Base-by-base conservation (phyloP, 1,140 invertebrate genomes). In the Ceratitis capitata region DNA sequence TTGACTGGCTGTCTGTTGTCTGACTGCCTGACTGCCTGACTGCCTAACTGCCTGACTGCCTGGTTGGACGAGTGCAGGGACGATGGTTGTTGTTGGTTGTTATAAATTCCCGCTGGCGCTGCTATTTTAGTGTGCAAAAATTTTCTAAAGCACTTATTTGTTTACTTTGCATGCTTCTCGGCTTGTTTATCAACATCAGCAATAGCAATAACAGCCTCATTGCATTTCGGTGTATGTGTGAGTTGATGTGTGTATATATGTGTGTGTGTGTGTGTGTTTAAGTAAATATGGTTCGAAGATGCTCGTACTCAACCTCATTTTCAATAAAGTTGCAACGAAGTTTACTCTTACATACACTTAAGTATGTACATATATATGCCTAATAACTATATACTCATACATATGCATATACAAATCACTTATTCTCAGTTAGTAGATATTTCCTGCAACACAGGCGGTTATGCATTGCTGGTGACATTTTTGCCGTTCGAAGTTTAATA, bases 181-280 rank as follows among this genome's bases (percentile, higher is more conserved):
- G 47, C 42, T 83, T 83, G 82, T 83, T 83, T 83, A 56, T 83
- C 82, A 83, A 53, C 82, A 51, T 19, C 69, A 78, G 35, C 69
- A 0, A 45, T 39, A 39, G 35, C 69, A 42, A 45, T 39, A 78
- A 78, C 35, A 10, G 39, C 29, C n/a, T n/a, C n/a, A n/a, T n/a
- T n/a, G n/a, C n/a, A n/a, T n/a, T n/a, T n/a, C n/a, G n/a, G n/a
- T n/a, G n/a, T n/a, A n/a, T n/a, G n/a, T 19, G 16, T 16, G 1
- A 1, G 45, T 3, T 23, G 6, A 74, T 23, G 35, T 12, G 32
- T 29, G 26, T 29, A 61, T 61, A 7, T 29, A 4, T 39, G 29
- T 64, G 12, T 3, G 32, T n/a, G 4, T 64, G 16, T 35, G 16
- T 19, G 35, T 39, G 61, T 0, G 5, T 3, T 1, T 53, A 14